phyloP scores from a whole-genome alignment of 2,113 vertebrate genomes.

The Phaethon lepturus region DNA sequence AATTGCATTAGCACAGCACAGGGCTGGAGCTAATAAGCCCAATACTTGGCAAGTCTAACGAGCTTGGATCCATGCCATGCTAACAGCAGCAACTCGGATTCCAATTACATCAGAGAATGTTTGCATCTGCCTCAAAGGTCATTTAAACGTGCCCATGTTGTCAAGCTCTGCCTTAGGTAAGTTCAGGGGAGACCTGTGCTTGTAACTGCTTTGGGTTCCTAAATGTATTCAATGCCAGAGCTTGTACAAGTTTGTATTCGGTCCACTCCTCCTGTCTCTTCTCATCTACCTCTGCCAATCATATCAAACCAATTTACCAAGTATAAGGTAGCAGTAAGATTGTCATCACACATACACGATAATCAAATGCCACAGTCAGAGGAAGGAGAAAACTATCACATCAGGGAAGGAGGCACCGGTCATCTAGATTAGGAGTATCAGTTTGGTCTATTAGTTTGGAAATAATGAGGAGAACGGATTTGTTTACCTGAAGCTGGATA shows the following conservation, averaged over 20 bases:
- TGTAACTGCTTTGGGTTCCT: background rate
- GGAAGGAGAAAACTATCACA: background rate
- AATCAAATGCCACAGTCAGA: background rate
- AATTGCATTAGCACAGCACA: background rate
- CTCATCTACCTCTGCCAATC: background rate
- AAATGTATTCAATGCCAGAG: no score
- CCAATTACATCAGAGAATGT: background rate
- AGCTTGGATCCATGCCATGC: background rate
- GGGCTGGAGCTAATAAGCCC: background rate
- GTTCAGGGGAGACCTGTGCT: background rate
- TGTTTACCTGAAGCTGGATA: background rate
- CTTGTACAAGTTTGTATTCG: background rate
- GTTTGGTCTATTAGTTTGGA: background rate
- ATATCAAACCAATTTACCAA: background rate
- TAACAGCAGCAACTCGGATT: background rate
- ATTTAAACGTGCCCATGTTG: fast-evolving
- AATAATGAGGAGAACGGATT: background rate
- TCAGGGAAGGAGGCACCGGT: fast-evolving
- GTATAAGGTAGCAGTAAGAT: background rate
- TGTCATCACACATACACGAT: background rate
- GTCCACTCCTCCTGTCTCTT: background rate
- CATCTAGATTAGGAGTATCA: background rate
- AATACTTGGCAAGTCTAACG: background rate
- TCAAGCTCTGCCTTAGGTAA: background rate
- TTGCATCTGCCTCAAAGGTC: background rate